Evolutionary conservation across 2,113 vertebrate genomes (phyloP).

Genomic region (Xiphophorus maculatus): DNA sequence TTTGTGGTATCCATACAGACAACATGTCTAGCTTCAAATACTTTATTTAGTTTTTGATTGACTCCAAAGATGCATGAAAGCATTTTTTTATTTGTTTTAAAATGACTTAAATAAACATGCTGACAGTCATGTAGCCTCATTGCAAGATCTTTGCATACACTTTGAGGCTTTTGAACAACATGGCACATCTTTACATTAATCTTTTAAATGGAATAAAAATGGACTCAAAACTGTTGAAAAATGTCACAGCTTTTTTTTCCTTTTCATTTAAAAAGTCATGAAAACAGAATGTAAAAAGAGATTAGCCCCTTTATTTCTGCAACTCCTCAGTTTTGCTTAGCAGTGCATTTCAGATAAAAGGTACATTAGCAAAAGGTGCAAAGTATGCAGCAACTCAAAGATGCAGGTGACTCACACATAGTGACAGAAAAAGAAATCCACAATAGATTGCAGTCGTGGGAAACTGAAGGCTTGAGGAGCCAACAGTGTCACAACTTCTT

Average conservation of each 20-base stretch:
- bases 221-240: slow-evolving; percentile 43
- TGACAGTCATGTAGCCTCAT: slow-evolving; percentile 39
- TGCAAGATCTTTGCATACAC: slow-evolving; percentile 32
- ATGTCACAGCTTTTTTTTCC: slow-evolving; percentile 54
- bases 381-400: slow-evolving; percentile 69
- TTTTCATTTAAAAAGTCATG: slow-evolving; percentile 24
- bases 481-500: slow-evolving; percentile 38
- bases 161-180: slow-evolving; percentile 25
- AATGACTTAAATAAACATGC: slow-evolving; percentile 29
- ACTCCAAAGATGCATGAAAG: slow-evolving; percentile 45
- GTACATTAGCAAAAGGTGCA: slow-evolving; percentile 73
- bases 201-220: slow-evolving; percentile 28
- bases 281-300: slow-evolving; percentile 29
- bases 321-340: slow-evolving; percentile 44
- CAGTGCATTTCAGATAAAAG: slow-evolving; percentile 68
- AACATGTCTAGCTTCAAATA: slow-evolving; percentile 26
- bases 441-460: slow-evolving; percentile 45
- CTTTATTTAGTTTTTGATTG: slow-evolving; percentile 26
- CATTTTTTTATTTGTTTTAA: slow-evolving; percentile 13
- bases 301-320: slow-evolving; percentile 44
- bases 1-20: slow-evolving; percentile 30
- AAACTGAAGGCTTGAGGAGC: slow-evolving; percentile 32
- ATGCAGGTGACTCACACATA: slow-evolving; percentile 62
- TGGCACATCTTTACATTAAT: slow-evolving; percentile 19
- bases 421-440: slow-evolving; percentile 17